Percentiles rank a stretch among this genome's conserved stretches.
These are phyloP conservation scores for Yasuhikotakia modesta DNA, from an alignment of 2,797 vertebrate genomes.

Conservation along the genomic window DNA sequence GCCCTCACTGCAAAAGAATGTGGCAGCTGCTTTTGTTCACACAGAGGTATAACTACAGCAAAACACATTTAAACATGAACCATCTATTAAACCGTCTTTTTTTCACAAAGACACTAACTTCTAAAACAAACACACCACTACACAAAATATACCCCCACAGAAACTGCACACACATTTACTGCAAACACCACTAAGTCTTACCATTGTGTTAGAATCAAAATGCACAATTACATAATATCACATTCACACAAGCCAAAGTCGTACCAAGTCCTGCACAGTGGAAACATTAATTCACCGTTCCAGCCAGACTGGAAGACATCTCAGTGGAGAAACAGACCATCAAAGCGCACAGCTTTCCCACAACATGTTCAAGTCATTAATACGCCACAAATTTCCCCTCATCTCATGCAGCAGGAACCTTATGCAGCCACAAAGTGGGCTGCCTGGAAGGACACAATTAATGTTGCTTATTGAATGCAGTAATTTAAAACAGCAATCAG, in stretches of 20 bases:
- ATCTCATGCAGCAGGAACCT: slow-evolving; percentile 25
- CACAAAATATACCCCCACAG: background rate
- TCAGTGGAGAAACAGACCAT: slow-evolving; percentile 41
- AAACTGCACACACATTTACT: background rate
- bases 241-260: background rate
- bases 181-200: background rate
- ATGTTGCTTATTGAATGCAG: slow-evolving; percentile 2
- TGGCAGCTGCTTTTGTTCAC: slow-evolving; percentile 74
- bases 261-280: slow-evolving; percentile 7
- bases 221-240: background rate
- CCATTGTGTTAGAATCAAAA: background rate
- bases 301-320: slow-evolving; percentile 24
- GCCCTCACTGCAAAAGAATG: slow-evolving; percentile 76
- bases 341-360: slow-evolving; percentile 27
- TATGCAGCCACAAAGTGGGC: slow-evolving; percentile 26
- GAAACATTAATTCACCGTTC: slow-evolving; percentile 34
- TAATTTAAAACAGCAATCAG: slow-evolving; percentile 1
- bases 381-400: slow-evolving; percentile 26
- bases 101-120: background rate
- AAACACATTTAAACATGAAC: background rate
- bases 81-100: background rate
- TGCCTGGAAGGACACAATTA: slow-evolving; percentile 13
- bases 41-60: slow-evolving; percentile 75
- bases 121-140: background rate
- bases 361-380: slow-evolving; percentile 36